phyloP scores from a whole-genome alignment of 2,113 vertebrate species.

The Scolopax mira region DNA sequence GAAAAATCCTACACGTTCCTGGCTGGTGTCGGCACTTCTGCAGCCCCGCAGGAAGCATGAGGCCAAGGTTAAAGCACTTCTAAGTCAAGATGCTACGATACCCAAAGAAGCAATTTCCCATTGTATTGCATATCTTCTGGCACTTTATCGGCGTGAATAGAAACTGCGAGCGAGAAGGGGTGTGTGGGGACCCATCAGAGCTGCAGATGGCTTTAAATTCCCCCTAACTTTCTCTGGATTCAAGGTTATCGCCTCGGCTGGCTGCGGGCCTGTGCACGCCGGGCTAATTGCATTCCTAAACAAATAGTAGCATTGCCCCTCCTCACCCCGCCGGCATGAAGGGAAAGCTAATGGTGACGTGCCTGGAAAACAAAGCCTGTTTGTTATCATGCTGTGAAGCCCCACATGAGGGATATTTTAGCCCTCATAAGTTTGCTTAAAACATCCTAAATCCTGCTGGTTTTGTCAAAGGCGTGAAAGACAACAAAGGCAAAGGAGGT shows the following conservation, averaged over 20 bases:
- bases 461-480: neutral
- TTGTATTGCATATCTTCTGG: conserved; percentile 53
- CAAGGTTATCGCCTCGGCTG: conserved; percentile 61
- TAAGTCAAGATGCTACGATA: conserved; percentile 59
- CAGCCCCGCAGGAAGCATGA: conserved; percentile 60
- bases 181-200: conserved; percentile 60
- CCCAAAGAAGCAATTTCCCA: conserved; percentile 72
- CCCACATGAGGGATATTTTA: neutral
- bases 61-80: conserved; percentile 73
- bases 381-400: neutral
- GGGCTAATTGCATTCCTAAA: conserved; percentile 32
- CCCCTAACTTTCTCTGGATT: conserved; percentile 49
- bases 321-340: neutral
- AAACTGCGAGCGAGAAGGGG: conserved; percentile 28
- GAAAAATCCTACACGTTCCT: conserved; percentile 38
- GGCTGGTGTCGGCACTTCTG: conserved; percentile 15
- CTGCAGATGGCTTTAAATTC: conserved; percentile 59
- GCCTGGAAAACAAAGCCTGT: neutral
- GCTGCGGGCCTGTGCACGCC: neutral
- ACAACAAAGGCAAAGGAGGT: neutral
- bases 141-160: conserved; percentile 51
- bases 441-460: neutral
- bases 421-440: neutral
- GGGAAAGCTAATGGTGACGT: neutral
- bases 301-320: neutral